Base-by-base conservation (phyloP, 2,888 invertebrate species). In the Netelia inedita region DNA sequence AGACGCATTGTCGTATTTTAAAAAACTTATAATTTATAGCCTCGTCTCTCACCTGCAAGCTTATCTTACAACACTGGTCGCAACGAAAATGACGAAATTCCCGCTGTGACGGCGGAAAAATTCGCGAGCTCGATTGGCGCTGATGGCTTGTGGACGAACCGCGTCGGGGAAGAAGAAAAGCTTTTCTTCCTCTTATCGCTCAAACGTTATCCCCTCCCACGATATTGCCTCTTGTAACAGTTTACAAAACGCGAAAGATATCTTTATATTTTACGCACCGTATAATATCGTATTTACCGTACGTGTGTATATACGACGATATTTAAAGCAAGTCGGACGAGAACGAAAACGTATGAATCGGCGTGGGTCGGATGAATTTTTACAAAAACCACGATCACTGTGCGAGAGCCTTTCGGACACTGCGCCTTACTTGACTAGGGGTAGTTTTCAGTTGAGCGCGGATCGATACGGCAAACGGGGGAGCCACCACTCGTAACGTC, bases 381-480 rank as follows among this genome's bases (percentile, higher is more conserved):
- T 87, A 87, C 88, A 86, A 89, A 88, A 88, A 87, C 68, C 79
- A 73, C 86, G 85, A 87, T 81, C 78, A 79, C 87, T 82, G 86
- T 89, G 87, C 89, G 88, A 85, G 87, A 88, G 89, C 86, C 85
- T 88, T 89, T 89, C 87, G 88, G 88, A 88, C 89, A 91, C 92
- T 90, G 91, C 91, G 89, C 89, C 89, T 89, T 88, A 79, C 87
- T 88, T 86, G 87, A 89, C 88, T 86, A 89, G 88, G 91, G 91
- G 91, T 91, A 90, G 90, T 92, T 92, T 91, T 89, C 88, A 89
- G 88, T 88, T 86, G 81, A 72, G 79, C 75, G 86, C 80, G 88
- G 91, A 92, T 92, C 92, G 92, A 92, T 92, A 92, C 89, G 87
- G 85, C 87, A 88, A 86, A 83, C 84, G 83, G 63, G 68, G 71